Evolutionary conservation across 2,113 vertebrate genomes (phyloP).

Genomic region (Pygathrix nemaeus): DNA sequence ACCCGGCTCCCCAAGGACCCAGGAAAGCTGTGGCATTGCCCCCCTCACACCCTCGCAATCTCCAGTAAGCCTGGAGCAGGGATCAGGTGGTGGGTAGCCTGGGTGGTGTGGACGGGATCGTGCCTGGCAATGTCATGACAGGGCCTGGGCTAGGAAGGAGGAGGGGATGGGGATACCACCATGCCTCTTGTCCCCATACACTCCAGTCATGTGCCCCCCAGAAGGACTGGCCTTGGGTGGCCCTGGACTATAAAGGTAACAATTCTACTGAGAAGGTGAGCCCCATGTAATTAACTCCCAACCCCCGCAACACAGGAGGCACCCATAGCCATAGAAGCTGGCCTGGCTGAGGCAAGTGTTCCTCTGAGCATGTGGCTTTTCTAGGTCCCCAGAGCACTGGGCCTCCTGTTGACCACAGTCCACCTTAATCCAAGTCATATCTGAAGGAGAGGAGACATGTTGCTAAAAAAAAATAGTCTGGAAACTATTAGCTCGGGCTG

Average conservation of each 20-base stretch:
- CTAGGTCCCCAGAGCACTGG: background rate
- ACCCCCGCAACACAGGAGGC: background rate
- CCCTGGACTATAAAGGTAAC: background rate
- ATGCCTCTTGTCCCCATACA: slow-evolving; percentile 63
- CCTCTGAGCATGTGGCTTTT: background rate
- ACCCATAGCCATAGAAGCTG: background rate
- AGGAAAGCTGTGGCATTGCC: slow-evolving; percentile 92
- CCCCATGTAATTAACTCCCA: background rate
- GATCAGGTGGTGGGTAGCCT: background rate
- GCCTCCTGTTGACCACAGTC: background rate
- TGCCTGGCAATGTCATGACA: rapidly evolving
- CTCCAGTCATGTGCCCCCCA: slow-evolving; percentile 78
- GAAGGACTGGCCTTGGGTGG: background rate
- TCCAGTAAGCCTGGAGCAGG: slow-evolving; percentile 83
- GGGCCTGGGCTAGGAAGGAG: background rate
- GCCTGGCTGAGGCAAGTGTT: background rate
- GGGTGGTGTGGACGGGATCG: rapidly evolving
- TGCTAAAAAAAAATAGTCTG: background rate
- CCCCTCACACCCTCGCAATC: slow-evolving; percentile 93
- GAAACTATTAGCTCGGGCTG: background rate
- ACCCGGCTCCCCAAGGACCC: slow-evolving; percentile 82
- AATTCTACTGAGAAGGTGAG: background rate
- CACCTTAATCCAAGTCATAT: background rate
- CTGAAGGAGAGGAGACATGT: background rate
- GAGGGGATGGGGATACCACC: background rate